These are phyloP conservation scores for Rhodinocichla rosea DNA, from an alignment of 2,113 vertebrate genomes.

Conservation along the genomic window DNA sequence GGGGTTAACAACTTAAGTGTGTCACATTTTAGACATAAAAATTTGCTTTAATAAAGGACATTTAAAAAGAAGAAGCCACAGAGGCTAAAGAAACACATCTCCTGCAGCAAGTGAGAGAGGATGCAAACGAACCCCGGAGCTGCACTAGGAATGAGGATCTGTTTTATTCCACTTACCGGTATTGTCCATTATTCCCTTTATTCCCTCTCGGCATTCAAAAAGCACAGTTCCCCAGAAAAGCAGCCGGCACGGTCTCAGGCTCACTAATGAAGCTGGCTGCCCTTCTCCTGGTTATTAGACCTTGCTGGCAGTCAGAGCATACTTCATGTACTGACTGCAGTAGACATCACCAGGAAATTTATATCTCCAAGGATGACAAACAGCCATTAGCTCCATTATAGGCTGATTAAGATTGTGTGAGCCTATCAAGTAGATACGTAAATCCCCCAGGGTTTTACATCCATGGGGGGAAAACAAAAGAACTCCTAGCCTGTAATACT, in stretches of 20 bases:
- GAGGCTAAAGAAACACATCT: conserved; percentile 31
- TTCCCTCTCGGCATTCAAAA: conserved; percentile 18
- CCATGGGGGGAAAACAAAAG: conserved; percentile 62
- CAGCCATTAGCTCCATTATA: conserved; percentile 85
- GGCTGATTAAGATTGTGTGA: conserved; percentile 79
- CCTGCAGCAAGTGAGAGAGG: conserved; percentile 37
- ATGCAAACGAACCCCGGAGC: background rate
- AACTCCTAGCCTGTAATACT: conserved; percentile 42
- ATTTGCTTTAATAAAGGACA: conserved; percentile 23
- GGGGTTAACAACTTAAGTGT: conserved; percentile 20
- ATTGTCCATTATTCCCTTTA: conserved; percentile 76
- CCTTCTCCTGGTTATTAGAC: conserved; percentile 73
- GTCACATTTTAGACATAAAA: conserved; percentile 4
- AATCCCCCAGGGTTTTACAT: conserved; percentile 71
- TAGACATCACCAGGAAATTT: conserved; percentile 83
- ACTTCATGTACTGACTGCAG: conserved; percentile 77
- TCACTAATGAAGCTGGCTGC: conserved; percentile 69
- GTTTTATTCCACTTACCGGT: conserved; percentile 76
- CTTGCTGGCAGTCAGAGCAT: conserved; percentile 73
- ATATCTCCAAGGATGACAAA: conserved; percentile 85
- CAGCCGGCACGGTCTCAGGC: background rate
- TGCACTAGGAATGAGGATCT: conserved; percentile 8
- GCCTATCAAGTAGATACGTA: conserved; percentile 79
- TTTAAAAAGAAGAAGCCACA: conserved; percentile 15
- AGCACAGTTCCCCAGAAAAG: conserved; percentile 56